phyloP scores from a whole-genome alignment of 2,797 vertebrate genomes.

The Rousettus madagascariensis region DNA sequence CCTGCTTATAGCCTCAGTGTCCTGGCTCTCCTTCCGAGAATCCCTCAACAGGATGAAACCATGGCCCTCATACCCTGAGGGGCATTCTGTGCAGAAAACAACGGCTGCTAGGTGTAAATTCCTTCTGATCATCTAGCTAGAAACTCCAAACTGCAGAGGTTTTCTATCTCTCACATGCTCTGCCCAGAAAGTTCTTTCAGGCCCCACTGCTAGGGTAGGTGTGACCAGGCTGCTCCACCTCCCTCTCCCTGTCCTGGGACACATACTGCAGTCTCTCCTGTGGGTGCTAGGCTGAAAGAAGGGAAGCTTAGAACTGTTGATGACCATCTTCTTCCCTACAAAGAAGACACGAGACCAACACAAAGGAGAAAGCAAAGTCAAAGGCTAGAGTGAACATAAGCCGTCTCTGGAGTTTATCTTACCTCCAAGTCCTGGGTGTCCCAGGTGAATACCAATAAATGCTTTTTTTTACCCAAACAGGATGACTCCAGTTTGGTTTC shows the following conservation, averaged over 20 bases:
- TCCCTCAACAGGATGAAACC: not conserved
- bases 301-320: not conserved
- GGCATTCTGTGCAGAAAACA: not conserved
- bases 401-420: not conserved
- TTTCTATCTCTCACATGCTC: not conserved
- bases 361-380: not conserved
- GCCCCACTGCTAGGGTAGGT: not conserved
- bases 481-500: not conserved
- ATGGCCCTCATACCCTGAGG: accelerated
- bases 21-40: no score
- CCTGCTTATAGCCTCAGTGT: no score
- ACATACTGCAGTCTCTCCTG: not conserved
- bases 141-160: not conserved
- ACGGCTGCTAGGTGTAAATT: accelerated
- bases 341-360: not conserved
- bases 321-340: no score
- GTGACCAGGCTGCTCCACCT: not conserved
- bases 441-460: not conserved
- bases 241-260: accelerated
- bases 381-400: not conserved
- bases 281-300: not conserved
- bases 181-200: not conserved
- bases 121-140: not conserved
- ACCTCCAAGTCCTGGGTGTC: no score
- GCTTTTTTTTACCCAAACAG: not conserved